Evolutionary conservation across 2,113 vertebrate genomes (phyloP), one percentile per base, ranked within the genome.

Genomic region (Cavia porcellus): DNA sequence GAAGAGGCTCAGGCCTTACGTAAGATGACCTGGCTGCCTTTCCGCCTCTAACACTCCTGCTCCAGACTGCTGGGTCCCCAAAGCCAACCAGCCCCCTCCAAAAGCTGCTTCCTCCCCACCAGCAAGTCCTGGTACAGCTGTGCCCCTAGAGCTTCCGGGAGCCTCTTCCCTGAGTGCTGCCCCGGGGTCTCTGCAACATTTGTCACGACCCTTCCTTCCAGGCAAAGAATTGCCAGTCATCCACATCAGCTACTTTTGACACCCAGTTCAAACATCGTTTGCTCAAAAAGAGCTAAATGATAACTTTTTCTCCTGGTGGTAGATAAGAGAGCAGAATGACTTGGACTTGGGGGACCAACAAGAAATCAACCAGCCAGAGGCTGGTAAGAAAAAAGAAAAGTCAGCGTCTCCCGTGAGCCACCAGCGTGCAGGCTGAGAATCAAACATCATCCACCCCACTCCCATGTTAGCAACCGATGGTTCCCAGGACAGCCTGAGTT

Each of bases 321-420:
- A 87, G 95, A 88, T 85, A 90, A 91, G 52, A 83, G 68, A 93
- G 96, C 55, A 68, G 88, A 93, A 45, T n/a, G 50, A 52, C 50
- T 52, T 8, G 50, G 9, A 52, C 50, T 52, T 52, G 50, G 50
- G 50, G 50, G 50, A 11, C 50, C 50, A 52, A 10, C 50, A 52
- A 52, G 50, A 52, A 52, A 52, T 52, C 50, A 52, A 52, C 50
- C 50, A 52, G 50, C 50, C 50, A 52, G 50, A 52, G 50, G 50
- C 50, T 52, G 50, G 50, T 52, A 52, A 52, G 50, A 11, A 50
- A 50, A 50, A 50, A 50, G 47, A 50, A 52, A 52, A 52, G 50
- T 52, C 50, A 52, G 50, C 50, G 50, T 52, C 50, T 52, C 50
- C 50, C 50, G 50, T 52, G 50, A 52, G 50, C 50, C 50, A 52